Evolutionary conservation across 2,113 vertebrate species (phyloP), one percentile per base, ranked within the genome.

Genomic region (Pelusios castaneus): DNA sequence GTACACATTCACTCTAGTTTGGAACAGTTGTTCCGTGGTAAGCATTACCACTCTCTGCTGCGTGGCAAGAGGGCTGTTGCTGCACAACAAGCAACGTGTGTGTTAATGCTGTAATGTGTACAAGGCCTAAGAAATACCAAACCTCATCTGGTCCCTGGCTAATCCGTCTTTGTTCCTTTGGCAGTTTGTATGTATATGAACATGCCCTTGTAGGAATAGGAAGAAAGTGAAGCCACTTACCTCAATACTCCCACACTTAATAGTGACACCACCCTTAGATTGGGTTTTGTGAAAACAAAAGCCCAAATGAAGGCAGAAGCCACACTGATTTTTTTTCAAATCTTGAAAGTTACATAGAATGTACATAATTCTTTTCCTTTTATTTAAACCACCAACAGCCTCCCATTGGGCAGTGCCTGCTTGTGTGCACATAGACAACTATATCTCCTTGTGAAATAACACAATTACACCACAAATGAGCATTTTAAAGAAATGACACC

Each of bases 361-460:
- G 34, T n/a, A 34, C 60, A 34, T 63, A 63, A n/a, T 63, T 63
- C n/a, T n/a, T 67, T 67, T 67, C 60, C 60, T 67, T 67, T 67
- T n/a, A 34, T n/a, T 67, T n/a, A 67, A 67, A n/a, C 60, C 34
- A 21, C 17, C 34, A 60, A 13, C 27, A 67, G 4, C 60, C 34
- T 25, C 5, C 38, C 24, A 45, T 76, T 45, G 25, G 41, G 41
- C 41, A 41, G 2, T 87, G 38, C 56, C 19, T 58, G 3, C 3
- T 7, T 25, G 6, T 27, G 6, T 54, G 45, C 1, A 22, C 3
- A 17, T 3, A 1, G 6, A 24, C 2, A 45, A 49, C 47, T 49
- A 78, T 2, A 63, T 11, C 70, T 86, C 21, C n/a, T 52, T 21
- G 4, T 63, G 45, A 43, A 25, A 78, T 31, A n/a, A 81, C 25